A percentile compares a stretch with the other conserved stretches of the same genome.
These are phyloP conservation scores for Heliocidaris erythrogramma DNA, from an alignment of 35 echinoderm and acorn worm species.

Conservation along the genomic window DNA sequence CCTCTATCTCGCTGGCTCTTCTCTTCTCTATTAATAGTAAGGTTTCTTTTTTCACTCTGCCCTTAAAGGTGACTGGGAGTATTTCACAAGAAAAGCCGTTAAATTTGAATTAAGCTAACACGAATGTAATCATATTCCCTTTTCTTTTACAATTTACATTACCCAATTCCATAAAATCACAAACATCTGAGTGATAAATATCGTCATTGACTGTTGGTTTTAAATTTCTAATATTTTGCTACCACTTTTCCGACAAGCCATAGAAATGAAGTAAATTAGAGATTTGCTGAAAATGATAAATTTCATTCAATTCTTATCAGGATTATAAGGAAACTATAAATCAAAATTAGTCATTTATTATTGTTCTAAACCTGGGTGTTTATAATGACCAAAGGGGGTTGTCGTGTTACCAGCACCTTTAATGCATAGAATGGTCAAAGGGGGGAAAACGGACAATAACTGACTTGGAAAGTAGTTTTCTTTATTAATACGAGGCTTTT, in stretches of 20 bases:
- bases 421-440: neutral
- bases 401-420: neutral
- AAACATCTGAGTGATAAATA: neutral
- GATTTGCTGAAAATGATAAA: neutral
- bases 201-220: neutral
- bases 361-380: no score
- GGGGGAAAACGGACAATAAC: neutral
- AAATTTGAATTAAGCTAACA: neutral
- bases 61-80: neutral
- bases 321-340: no score
- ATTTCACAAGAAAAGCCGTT: neutral
- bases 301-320: no score
- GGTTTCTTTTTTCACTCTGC: neutral
- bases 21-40: neutral
- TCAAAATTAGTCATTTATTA: no score
- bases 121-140: neutral
- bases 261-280: neutral
- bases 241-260: neutral
- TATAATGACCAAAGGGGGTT: no score
- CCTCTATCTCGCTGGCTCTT: neutral
- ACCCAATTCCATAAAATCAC: neutral
- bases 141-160: neutral
- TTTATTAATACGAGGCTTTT: slow-evolving; percentile 12
- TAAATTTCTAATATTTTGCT: no score
- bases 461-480: slow-evolving; percentile 2